phyloP scores from a whole-genome alignment of 2,888 invertebrate species.

The Carpatolechia fugitivella region DNA sequence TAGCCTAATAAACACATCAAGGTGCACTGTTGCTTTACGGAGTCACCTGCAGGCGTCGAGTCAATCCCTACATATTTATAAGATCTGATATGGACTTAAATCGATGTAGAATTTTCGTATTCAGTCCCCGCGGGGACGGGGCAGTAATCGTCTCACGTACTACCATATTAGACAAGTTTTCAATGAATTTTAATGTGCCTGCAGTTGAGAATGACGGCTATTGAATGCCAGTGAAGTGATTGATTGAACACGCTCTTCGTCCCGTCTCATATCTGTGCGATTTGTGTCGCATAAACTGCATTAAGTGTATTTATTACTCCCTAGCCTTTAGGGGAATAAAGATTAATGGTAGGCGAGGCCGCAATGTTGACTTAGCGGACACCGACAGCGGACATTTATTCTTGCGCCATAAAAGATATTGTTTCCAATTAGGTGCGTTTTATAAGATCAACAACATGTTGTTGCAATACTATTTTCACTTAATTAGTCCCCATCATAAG shows the following conservation, averaged over 20 bases:
- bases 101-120: conserved; percentile 46
- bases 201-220: conserved; percentile 21
- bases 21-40: conserved; percentile 24
- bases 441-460: neutral
- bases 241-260: conserved; percentile 25
- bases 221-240: conserved; percentile 28
- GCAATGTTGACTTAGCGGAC: conserved; percentile 6
- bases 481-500: too few species aligned
- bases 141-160: conserved; percentile 44
- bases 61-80: conserved; percentile 43
- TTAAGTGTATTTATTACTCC: conserved; percentile 12
- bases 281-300: conserved; percentile 22
- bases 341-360: conserved; percentile 5
- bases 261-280: conserved; percentile 25
- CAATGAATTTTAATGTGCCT: conserved; percentile 62
- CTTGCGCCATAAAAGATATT: neutral
- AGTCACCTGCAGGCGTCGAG: conserved; percentile 23
- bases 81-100: conserved; percentile 39
- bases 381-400: neutral
- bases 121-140: conserved; percentile 30
- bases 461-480: too few species aligned
- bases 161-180: conserved; percentile 56
- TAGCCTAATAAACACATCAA: conserved; percentile 32
- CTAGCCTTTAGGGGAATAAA: conserved; percentile 7
- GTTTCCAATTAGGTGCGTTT: neutral